A percentile compares a stretch with the other conserved stretches of the same genome.
These are phyloP conservation scores for Drosophila seguyi DNA, from an alignment of 1,140 invertebrate genomes.

Conservation along the genomic window DNA sequence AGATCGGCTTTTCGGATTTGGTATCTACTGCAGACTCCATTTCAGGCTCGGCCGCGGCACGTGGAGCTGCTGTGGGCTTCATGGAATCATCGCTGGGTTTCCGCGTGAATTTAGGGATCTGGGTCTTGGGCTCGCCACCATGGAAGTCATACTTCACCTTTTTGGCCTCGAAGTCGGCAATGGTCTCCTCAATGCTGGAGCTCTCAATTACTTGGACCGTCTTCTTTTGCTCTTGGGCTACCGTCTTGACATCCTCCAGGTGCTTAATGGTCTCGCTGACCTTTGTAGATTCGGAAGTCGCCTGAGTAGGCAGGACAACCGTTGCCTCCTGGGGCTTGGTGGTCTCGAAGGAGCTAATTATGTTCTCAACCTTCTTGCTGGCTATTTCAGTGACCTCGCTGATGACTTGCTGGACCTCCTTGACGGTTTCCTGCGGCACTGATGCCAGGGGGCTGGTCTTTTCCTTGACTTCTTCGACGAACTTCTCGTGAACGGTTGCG, in stretches of 20 bases:
- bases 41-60: slow-evolving; percentile 57
- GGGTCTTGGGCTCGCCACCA: slow-evolving; percentile 73
- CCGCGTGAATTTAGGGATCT: slow-evolving; percentile 69
- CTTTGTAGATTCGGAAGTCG: slow-evolving; percentile 55
- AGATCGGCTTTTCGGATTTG: slow-evolving; percentile 60
- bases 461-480: slow-evolving; percentile 76
- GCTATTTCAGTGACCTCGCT: slow-evolving; percentile 70
- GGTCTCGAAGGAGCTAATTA: slow-evolving; percentile 69
- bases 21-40: slow-evolving; percentile 45
- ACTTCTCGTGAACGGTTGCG: slow-evolving; percentile 71
- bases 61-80: slow-evolving; percentile 71
- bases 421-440: slow-evolving; percentile 60
- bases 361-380: slow-evolving; percentile 71
- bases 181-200: slow-evolving; percentile 77
- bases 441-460: slow-evolving; percentile 64
- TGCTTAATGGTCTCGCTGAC: slow-evolving; percentile 75
- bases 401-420: slow-evolving; percentile 65
- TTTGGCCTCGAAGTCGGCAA: slow-evolving; percentile 80
- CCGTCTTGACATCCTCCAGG: slow-evolving; percentile 60
- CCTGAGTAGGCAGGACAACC: slow-evolving; percentile 17
- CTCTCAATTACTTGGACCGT: slow-evolving; percentile 54
- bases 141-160: slow-evolving; percentile 80
- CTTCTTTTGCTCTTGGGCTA: slow-evolving; percentile 53
- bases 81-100: slow-evolving; percentile 56
- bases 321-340: slow-evolving; percentile 37